Percentiles rank a stretch among this genome's conserved stretches.
These are phyloP conservation scores for Drosophila arizonae DNA, from an alignment of 1,140 invertebrate species.

Conservation along the genomic window DNA sequence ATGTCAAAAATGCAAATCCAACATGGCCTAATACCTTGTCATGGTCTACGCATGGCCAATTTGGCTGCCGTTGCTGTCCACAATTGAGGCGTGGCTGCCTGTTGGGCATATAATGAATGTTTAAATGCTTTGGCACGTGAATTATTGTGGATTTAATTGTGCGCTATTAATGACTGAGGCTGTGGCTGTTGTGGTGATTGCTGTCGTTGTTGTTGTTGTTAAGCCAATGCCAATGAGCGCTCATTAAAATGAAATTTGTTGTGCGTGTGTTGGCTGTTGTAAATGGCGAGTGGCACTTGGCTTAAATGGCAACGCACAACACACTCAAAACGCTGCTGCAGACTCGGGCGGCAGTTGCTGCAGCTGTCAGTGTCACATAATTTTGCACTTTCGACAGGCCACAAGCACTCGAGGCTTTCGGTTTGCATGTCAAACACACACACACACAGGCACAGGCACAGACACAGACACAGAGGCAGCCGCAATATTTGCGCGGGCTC, in stretches of 20 bases:
- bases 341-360: slow-evolving; percentile 32
- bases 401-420: slow-evolving; percentile 51
- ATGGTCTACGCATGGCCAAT: no score
- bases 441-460: slow-evolving; percentile 1
- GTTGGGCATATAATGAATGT: slow-evolving; percentile 59
- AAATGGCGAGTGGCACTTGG: slow-evolving; percentile 52
- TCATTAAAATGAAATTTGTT: slow-evolving; percentile 74
- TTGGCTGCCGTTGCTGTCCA: not conserved
- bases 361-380: slow-evolving; percentile 53
- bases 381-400: slow-evolving; percentile 56
- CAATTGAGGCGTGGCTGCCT: slow-evolving; percentile 19
- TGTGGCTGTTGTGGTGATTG: not conserved
- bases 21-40: slow-evolving; percentile 63
- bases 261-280: slow-evolving; percentile 43
- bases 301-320: slow-evolving; percentile 54
- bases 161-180: slow-evolving; percentile 54
- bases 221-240: slow-evolving; percentile 39
- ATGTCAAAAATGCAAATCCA: slow-evolving; percentile 74
- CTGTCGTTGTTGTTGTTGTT: slow-evolving; percentile 5
- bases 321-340: slow-evolving; percentile 46
- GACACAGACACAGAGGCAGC: not conserved
- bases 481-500: slow-evolving; percentile 21
- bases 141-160: slow-evolving; percentile 74
- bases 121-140: slow-evolving; percentile 57
- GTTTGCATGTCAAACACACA: slow-evolving; percentile 50